Evolutionary conservation across 1,140 invertebrate genomes (phyloP).

Genomic region (Cherax destructor): DNA sequence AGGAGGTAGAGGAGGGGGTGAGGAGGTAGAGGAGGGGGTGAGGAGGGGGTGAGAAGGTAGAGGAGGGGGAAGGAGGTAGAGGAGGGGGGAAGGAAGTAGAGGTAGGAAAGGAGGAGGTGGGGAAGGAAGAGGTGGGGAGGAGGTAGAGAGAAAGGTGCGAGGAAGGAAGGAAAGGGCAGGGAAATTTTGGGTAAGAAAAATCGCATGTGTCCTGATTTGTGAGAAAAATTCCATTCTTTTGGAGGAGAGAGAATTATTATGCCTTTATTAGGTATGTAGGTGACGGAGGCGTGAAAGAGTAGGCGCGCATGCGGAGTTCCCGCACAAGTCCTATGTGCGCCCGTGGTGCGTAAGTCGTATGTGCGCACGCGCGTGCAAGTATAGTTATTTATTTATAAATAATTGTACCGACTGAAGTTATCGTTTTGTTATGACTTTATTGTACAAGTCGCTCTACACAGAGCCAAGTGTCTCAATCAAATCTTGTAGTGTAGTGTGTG

Average conservation of each 20-base stretch:
- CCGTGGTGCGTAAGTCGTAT: too few species aligned
- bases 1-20: not conserved
- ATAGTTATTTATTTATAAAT: too few species aligned
- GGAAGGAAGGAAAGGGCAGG: not conserved
- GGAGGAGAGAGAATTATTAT: not conserved
- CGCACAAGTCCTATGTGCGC: too few species aligned
- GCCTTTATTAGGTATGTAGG: not conserved
- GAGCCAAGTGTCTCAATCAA: too few species aligned
- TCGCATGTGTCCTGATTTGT: not conserved
- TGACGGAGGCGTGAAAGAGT: not conserved
- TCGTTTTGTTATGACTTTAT: too few species aligned
- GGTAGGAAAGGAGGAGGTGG: not conserved
- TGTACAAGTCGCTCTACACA: too few species aligned
- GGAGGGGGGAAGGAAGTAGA: too few species aligned
- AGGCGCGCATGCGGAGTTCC: too few species aligned
- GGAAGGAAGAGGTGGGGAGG: not conserved
- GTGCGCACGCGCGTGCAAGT: too few species aligned
- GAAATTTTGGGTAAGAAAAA: not conserved
- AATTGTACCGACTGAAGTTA: too few species aligned
- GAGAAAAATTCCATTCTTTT: not conserved
- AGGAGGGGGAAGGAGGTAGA: not conserved
- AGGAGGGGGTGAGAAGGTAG: not conserved
- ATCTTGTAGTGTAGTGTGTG: too few species aligned
- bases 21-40: not conserved
- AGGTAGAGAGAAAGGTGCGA: not conserved